phyloP scores from a whole-genome alignment of 1,140 invertebrate species.

The Drosophila bocki region DNA sequence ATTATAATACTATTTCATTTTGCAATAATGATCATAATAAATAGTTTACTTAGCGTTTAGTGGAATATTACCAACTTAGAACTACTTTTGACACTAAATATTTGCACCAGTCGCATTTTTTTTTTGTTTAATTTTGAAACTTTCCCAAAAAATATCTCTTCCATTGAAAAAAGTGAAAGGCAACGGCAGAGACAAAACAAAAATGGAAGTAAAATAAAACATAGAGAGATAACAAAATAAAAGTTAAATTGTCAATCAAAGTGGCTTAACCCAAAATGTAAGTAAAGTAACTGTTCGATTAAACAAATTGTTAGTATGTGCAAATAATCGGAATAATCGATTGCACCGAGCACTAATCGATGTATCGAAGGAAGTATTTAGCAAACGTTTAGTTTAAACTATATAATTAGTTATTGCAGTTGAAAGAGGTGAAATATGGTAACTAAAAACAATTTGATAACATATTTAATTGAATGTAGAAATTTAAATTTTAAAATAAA shows the following conservation, averaged over 20 bases:
- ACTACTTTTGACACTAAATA: neutral
- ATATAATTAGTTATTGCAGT: neutral
- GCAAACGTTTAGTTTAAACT: neutral
- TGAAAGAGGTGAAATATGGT: neutral
- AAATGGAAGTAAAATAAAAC: constrained; percentile 8
- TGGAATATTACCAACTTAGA: constrained; percentile 8
- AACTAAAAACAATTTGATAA: neutral
- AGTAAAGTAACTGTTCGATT: constrained; percentile 29
- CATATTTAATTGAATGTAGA: no score
- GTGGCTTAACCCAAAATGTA: constrained; percentile 37
- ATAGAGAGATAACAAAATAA: constrained; percentile 11
- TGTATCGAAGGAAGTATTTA: constrained; percentile 10
- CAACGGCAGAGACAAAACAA: constrained; percentile 5
- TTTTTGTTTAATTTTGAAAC: constrained; percentile 4
- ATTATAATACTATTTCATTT: constrained; percentile 16
- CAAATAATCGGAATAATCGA: constrained; percentile 44
- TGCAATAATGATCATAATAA: constrained; percentile 10
- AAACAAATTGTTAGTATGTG: constrained; percentile 40
- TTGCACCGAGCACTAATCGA: constrained; percentile 24
- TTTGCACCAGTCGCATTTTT: neutral
- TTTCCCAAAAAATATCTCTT: constrained; percentile 30
- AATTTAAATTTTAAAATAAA: no score
- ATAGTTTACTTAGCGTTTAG: neutral
- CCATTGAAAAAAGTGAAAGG: constrained; percentile 39
- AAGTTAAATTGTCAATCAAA: constrained; percentile 48